Percentiles rank a stretch among this genome's conserved stretches.
phyloP scores from a whole-genome alignment of 1,140 invertebrate genomes.

The Ptiloglossa arizonensis region DNA sequence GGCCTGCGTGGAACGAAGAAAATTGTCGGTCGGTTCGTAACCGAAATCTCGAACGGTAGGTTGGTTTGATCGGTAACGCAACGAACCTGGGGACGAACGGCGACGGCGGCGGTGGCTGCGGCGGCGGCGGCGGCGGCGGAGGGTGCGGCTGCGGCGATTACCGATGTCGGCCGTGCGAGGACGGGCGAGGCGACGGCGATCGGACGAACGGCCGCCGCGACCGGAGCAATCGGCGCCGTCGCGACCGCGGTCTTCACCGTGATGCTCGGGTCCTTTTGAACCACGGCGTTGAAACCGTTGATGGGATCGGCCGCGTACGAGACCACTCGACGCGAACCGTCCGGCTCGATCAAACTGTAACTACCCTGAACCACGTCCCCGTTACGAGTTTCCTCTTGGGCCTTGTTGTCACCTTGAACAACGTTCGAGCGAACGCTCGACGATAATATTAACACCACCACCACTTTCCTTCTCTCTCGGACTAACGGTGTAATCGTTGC shows the following conservation, averaged over 20 bases:
- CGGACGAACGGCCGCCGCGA: slow-evolving; percentile 46
- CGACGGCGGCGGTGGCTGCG: slow-evolving; percentile 36
- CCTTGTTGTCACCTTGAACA: slow-evolving; percentile 78
- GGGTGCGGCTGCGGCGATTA: slow-evolving; percentile 44
- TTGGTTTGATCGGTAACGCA: not conserved
- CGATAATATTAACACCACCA: no score
- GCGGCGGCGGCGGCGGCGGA: slow-evolving; percentile 29
- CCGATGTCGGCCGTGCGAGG: slow-evolving; percentile 41
- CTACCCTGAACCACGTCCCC: slow-evolving; percentile 81
- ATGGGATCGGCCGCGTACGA: slow-evolving; percentile 81
- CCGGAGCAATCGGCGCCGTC: no score
- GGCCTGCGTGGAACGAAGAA: slow-evolving; percentile 12
- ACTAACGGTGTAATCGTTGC: not conserved
- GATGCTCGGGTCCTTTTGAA: slow-evolving; percentile 76
- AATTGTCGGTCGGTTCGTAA: not conserved
- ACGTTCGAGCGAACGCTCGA: slow-evolving; percentile 14
- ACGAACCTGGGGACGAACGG: slow-evolving; percentile 50
- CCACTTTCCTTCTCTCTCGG: no score
- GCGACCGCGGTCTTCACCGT: slow-evolving; percentile 62
- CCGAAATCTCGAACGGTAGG: no score
- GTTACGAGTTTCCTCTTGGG: slow-evolving; percentile 79
- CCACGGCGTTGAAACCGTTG: slow-evolving; percentile 81
- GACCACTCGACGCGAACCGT: slow-evolving; percentile 79
- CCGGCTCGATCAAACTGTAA: slow-evolving; percentile 80
- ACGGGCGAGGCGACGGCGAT: slow-evolving; percentile 44